Base-by-base conservation (phyloP, 2,888 invertebrate genomes). In the Pammene fasciana region DNA sequence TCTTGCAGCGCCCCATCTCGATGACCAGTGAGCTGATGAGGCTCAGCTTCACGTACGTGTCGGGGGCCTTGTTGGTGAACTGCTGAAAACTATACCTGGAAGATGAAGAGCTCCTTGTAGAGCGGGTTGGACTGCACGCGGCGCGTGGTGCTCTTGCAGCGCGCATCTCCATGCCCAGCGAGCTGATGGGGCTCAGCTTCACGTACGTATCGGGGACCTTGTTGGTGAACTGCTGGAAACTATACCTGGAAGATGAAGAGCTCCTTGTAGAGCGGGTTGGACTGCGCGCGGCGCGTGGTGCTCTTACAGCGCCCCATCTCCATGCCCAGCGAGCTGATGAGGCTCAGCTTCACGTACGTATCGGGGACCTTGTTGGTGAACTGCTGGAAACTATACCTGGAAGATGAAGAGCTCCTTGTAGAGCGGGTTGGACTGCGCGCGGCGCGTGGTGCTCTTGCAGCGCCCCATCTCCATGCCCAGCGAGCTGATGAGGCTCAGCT, bases 391-490 rank as follows among this genome's bases (percentile, higher is more conserved):
- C 26, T 26, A 26, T 86, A 97, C 97, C 94, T 98, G 98, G 91
- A 98, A 99, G 90, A 98, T 96, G 86, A 99, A 99, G 4, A 97
- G 97, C 90, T 99, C 98, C 88, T 98, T 98, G 87, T 97, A 99
- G 11, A 98, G 94, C 48, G 98, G 98, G 94, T 98, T 98, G 59
- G 98, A 98, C 89, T 98, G 98, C 11, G 98, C 97, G 62, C 98
- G 94, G 75, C 97, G 93, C 13, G 98, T 96, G 65, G 97, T 97
- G 46, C 98, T 98, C 93, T 99, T 99, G 85, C 97, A 97, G 74
- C 97, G 95, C 0, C 97, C 97, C 92, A 99, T 96, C 91, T 98
- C 98, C 91, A 97, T 97, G 16, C 98, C 98, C 76, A 97, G 97
- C 78, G 97, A 97, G 86, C 97, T 97, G 79, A 98, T 96, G 82